Conservation (phyloP, 2,113 vertebrate species). For the Chloebia gouldiae region DNA sequence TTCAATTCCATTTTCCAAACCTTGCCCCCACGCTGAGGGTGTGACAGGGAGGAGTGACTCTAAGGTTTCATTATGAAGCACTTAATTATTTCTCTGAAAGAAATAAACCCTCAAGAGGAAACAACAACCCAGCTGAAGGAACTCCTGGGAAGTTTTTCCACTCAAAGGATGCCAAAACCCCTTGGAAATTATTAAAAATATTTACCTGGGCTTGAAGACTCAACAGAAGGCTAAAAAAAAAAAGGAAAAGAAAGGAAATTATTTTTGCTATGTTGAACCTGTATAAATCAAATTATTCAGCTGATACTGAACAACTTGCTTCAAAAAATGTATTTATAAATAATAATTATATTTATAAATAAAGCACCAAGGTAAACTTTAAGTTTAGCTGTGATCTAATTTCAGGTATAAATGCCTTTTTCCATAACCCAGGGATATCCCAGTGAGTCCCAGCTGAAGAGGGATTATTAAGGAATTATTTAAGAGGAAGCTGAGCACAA, state of each 20-base stretch:
- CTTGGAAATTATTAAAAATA: slow-evolving; percentile 18
- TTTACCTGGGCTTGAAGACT: slow-evolving; percentile 93
- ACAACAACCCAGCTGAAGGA: not conserved
- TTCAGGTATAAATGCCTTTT: not conserved
- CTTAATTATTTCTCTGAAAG: not conserved
- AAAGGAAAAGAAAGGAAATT: slow-evolving; percentile 50
- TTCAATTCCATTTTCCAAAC: not conserved
- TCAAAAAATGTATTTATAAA: not conserved
- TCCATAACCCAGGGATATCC: not conserved
- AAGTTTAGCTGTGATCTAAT: not conserved
- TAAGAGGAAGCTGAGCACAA: not conserved
- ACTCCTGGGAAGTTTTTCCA: not conserved
- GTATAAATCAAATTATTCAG: not conserved
- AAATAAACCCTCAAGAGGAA: not conserved
- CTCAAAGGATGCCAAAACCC: not conserved
- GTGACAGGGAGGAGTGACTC: not conserved
- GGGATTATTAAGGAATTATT: not conserved
- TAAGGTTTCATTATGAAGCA: not conserved
- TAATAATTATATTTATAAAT: not conserved
- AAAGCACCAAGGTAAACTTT: not conserved
- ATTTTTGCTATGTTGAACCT: not conserved
- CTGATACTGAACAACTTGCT: not conserved
- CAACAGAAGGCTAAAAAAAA: slow-evolving; percentile 86
- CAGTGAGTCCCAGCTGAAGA: not conserved
- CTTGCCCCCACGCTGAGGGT: not conserved